Base-by-base conservation (phyloP, 1,140 invertebrate species). In the Tetramorium alpestre region DNA sequence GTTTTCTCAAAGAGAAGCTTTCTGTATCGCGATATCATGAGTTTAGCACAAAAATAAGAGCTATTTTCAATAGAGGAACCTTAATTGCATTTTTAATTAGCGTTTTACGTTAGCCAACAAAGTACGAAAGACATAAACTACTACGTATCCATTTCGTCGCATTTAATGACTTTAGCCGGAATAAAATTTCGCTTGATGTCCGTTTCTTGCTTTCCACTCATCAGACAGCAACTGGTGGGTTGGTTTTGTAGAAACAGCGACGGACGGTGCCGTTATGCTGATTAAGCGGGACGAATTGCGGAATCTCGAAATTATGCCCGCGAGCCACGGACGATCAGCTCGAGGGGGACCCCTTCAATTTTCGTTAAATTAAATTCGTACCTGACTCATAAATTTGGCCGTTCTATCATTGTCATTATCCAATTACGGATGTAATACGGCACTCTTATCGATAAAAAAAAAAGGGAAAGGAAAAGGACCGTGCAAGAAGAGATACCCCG, bases 351-450 rank as follows among this genome's bases (percentile, higher is more conserved):
- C 38, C 41, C 67, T 25, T 2, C 67, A 82, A 82, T 82, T 73
- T 82, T 82, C 67, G 38, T 60, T 60, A 82, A 82, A 82, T 82
- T 82, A 82, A 82, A 82, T 82, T 73, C 51, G 56, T 47, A n/a
- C 54, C 38, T 3, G 41, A 47, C 25, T 73, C 67, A 72, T 82
- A 82, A 82, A 82, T 82, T 82, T 44, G 41, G 18, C 7, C 13
- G 22, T 85, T 64, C 28, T 62, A 82, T 87, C 86, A 41, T 85
- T 72, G 56, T 73, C 67, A 87, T 82, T 87, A 82, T 87, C 80
- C 80, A 87, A 87, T 87, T 85, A 82, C 44, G n/a, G n/a, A 38
- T 69, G 16, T 69, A 54, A 38, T 51, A 13, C 44, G 67, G 28
- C 25, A 22, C 33, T n/a, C 4, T 47, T 33, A 58, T 33, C 41